These are phyloP conservation scores for Pachliopta kotzebuea DNA, from an alignment of 2,888 invertebrate genomes.

Conservation along the genomic window DNA sequence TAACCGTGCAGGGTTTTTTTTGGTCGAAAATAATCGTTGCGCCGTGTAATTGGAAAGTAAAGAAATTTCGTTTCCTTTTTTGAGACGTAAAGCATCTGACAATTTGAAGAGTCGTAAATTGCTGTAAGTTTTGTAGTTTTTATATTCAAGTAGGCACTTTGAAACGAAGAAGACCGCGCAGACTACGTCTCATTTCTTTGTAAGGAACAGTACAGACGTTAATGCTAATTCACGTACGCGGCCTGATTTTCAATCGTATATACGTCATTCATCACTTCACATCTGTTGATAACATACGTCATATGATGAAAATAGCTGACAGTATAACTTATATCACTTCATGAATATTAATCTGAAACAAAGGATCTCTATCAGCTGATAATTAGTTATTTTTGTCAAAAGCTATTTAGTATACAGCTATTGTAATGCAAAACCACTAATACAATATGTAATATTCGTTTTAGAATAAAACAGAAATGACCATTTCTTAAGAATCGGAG, in stretches of 20 bases:
- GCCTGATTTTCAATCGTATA: slow-evolving; percentile 63
- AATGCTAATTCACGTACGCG: slow-evolving; percentile 65
- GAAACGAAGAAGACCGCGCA: slow-evolving; percentile 15
- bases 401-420: neutral
- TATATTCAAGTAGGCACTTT: slow-evolving; percentile 19
- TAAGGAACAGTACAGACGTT: slow-evolving; percentile 57
- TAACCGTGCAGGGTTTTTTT: slow-evolving; percentile 16
- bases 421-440: neutral
- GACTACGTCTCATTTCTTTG: slow-evolving; percentile 33
- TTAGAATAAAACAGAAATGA: no score
- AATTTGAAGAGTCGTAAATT: slow-evolving; percentile 25
- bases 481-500: no score
- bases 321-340: neutral
- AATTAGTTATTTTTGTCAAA: neutral
- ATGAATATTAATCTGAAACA: neutral
- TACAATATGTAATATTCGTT: no score
- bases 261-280: slow-evolving; percentile 27
- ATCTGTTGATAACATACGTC: neutral
- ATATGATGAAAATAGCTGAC: neutral
- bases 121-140: slow-evolving; percentile 22
- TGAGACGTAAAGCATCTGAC: slow-evolving; percentile 11
- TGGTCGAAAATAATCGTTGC: slow-evolving; percentile 4
- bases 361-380: neutral
- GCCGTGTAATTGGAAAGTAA: slow-evolving; percentile 4
- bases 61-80: neutral